phyloP scores from a whole-genome alignment of 2,888 invertebrate species.

The Nebria salina region DNA sequence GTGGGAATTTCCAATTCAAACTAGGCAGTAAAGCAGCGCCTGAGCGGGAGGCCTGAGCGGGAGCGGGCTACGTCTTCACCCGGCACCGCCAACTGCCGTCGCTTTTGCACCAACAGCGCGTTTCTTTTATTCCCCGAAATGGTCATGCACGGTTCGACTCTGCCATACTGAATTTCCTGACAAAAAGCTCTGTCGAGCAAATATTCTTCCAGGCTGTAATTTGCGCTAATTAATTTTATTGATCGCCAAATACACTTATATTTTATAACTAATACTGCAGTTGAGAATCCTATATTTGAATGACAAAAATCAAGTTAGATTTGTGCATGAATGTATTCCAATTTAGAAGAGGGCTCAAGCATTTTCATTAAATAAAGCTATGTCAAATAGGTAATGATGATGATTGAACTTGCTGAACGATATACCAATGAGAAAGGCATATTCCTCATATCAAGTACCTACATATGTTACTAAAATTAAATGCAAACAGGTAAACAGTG shows the following conservation, averaged over 20 bases:
- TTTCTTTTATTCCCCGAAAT: neutral
- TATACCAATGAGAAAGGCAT: neutral
- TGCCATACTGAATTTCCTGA: neutral
- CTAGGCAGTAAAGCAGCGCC: constrained; percentile 54
- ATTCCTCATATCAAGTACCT: constrained; percentile 36
- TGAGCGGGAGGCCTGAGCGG: neutral
- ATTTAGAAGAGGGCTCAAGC: too few relatives aligned
- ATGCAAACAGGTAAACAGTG: constrained; percentile 44
- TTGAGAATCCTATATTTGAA: too few relatives aligned
- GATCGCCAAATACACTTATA: neutral
- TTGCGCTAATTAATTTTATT: neutral
- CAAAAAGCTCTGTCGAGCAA: neutral
- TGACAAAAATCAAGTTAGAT: too few relatives aligned
- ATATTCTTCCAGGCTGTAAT: neutral
- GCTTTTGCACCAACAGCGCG: neutral
- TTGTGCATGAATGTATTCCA: too few relatives aligned
- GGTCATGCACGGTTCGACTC: neutral
- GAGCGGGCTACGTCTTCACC: neutral
- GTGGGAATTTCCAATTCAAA: constrained; percentile 64
- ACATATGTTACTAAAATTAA: constrained; percentile 45
- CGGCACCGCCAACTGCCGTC: neutral
- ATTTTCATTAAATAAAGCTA: too few relatives aligned
- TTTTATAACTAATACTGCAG: too few relatives aligned
- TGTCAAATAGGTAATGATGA: too few relatives aligned
- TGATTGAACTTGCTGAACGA: neutral